These are phyloP conservation scores for Ursus arctos DNA, from an alignment of 2,113 vertebrate genomes.

Conservation along the genomic window DNA sequence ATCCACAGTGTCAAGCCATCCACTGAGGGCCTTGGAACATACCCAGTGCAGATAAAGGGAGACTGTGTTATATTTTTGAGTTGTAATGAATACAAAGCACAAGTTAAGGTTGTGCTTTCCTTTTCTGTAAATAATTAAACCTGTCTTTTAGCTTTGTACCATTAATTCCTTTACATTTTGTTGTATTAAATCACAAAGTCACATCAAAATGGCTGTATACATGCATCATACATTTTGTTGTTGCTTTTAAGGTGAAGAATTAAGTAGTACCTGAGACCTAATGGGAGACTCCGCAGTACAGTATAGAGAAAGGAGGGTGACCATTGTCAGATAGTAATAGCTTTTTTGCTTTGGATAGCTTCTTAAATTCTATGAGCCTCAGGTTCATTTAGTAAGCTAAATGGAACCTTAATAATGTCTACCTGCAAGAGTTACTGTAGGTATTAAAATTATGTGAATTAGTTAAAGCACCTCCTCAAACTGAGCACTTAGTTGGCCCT, in stretches of 20 bases:
- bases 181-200: neutral
- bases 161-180: neutral
- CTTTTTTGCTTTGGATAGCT: neutral
- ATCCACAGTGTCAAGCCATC: neutral
- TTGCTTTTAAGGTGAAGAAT: constrained; percentile 18
- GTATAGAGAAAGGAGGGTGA: neutral
- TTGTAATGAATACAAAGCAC: constrained; percentile 72
- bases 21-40: neutral
- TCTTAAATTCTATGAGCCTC: neutral
- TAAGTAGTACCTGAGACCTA: neutral
- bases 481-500: neutral
- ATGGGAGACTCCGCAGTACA: neutral
- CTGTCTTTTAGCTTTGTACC: neutral
- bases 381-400: neutral
- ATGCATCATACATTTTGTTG: neutral
- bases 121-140: constrained; percentile 70
- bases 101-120: constrained; percentile 64
- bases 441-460: neutral
- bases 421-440: neutral
- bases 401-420: neutral
- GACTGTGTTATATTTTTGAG: constrained; percentile 1
- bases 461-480: neutral
- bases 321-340: neutral
- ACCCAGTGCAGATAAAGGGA: neutral
- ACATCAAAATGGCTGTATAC: neutral